Percentiles rank a stretch among this genome's conserved stretches.
These are phyloP conservation scores for Patagioenas fasciata DNA, from an alignment of 2,113 vertebrate species.

Conservation along the genomic window DNA sequence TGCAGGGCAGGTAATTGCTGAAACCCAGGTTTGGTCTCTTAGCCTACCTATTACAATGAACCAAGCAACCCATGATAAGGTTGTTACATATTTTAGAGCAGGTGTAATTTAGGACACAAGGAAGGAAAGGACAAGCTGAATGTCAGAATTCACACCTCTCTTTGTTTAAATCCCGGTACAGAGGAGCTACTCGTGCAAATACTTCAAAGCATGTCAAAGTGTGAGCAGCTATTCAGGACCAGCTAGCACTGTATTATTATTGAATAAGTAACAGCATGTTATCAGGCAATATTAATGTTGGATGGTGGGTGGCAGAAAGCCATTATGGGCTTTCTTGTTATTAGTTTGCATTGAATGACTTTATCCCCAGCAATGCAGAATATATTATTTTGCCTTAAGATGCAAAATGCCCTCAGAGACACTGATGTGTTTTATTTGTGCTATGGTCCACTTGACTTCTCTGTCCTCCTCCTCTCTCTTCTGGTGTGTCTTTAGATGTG, in stretches of 20 bases:
- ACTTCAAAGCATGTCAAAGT: neutral
- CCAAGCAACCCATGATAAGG: rapidly evolving
- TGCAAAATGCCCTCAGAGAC: neutral
- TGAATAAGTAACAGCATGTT: neutral
- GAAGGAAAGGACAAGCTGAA: neutral
- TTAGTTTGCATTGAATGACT: neutral
- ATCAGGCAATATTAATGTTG: neutral
- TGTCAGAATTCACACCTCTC: neutral
- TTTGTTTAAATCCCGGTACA: neutral
- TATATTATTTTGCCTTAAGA: neutral
- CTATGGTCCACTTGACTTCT: neutral
- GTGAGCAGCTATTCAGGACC: neutral
- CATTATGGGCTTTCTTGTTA: neutral
- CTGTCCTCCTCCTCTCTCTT: neutral
- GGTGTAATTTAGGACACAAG: neutral
- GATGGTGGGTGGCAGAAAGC: neutral
- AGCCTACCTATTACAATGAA: neutral
- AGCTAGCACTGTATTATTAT: neutral
- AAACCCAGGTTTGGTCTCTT: neutral
- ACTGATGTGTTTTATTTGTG: neutral
- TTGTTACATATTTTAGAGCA: neutral
- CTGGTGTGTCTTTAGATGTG: rapidly evolving
- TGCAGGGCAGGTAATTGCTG: neutral
- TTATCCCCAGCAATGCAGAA: neutral
- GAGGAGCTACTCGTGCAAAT: neutral